phyloP scores from a whole-genome alignment of 2,113 vertebrate species.

The Phylloscopus trochiloides region DNA sequence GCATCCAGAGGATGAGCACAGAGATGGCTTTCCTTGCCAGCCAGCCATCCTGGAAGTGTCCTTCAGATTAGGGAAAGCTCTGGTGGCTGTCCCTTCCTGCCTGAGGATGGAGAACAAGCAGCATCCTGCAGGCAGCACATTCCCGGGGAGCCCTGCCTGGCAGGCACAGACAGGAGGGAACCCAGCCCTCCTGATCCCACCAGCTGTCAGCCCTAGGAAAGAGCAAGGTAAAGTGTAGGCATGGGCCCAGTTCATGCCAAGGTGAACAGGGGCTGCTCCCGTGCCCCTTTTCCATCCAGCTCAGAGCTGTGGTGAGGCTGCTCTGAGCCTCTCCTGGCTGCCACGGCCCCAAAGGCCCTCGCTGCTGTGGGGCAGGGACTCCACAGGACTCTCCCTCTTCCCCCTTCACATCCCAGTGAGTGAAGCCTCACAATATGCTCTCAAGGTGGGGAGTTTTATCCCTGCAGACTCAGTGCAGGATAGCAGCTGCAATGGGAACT shows the following conservation, averaged over 20 bases:
- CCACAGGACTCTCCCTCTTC: not conserved
- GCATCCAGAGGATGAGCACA: not conserved
- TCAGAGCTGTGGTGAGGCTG: not conserved
- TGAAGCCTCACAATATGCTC: not conserved
- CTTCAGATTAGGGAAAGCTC: not conserved
- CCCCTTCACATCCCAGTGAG: not conserved
- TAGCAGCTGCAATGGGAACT: slow-evolving; percentile 45
- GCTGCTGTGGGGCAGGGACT: accelerated
- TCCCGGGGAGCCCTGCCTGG: accelerated
- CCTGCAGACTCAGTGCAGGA: not conserved
- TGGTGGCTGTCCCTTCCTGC: not conserved
- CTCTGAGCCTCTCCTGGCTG: accelerated
- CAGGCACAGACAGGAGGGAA: not conserved
- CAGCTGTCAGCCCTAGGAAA: not conserved
- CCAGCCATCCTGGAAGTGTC: not conserved
- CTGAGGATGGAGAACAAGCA: not conserved
- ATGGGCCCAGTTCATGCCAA: accelerated
- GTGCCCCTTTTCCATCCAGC: not conserved
- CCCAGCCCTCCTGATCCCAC: not conserved
- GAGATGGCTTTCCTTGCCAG: not conserved
- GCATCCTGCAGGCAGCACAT: not conserved
- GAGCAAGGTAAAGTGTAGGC: accelerated
- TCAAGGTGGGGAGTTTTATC: not conserved
- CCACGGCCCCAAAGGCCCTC: accelerated
- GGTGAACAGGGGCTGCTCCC: not conserved